These are phyloP conservation scores for Meloidogyne exigua DNA, from an alignment of 1,140 invertebrate species.

Conservation along the genomic window DNA sequence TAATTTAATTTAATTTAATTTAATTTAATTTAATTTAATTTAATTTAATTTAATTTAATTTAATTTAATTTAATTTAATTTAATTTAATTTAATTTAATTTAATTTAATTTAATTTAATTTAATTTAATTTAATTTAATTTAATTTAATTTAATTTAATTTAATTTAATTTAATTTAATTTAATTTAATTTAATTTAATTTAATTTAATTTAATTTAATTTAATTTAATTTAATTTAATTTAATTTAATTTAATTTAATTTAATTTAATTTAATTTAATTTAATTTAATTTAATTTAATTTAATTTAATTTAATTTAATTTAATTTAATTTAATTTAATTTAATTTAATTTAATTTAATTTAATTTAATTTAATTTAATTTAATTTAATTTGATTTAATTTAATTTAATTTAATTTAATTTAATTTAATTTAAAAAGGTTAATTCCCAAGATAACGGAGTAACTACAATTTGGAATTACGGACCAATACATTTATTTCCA, in stretches of 20 bases:
- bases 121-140: not conserved
- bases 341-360: not conserved
- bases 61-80: not conserved
- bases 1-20: too few relatives aligned
- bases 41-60: not conserved
- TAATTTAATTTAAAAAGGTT: not conserved
- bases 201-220: too few relatives aligned
- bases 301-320: too few relatives aligned
- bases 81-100: not conserved
- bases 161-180: not conserved
- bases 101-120: too few relatives aligned
- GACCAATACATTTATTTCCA: not conserved
- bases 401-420: too few relatives aligned
- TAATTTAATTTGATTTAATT: too few relatives aligned
- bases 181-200: not conserved
- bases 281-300: not conserved
- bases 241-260: not conserved
- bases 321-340: not conserved
- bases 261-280: not conserved
- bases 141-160: not conserved
- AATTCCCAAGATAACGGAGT: not conserved
- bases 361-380: not conserved
- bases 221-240: not conserved
- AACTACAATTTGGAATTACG: not conserved
- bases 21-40: not conserved